A percentile compares a stretch with the other conserved stretches of the same genome.
Evolutionary conservation across 2,113 vertebrate genomes (phyloP).

Genomic region (Axis porcinus): DNA sequence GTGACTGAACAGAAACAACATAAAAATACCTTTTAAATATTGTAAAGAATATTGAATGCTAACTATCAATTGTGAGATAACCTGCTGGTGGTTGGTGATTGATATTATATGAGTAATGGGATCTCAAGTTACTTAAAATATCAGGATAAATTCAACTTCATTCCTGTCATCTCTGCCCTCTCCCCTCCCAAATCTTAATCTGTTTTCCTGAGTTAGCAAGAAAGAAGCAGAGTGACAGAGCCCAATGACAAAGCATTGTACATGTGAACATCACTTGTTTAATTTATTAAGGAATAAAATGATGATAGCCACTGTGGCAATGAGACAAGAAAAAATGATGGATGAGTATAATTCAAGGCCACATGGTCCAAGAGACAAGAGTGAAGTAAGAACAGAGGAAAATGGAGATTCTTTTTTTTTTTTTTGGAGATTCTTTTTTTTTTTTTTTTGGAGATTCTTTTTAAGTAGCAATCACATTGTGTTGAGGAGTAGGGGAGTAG

Average conservation of each 20-base stretch:
- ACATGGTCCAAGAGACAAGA: background rate
- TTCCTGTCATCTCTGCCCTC: background rate
- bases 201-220: background rate
- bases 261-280: background rate
- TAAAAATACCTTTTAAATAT: background rate
- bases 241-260: background rate
- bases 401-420: too few species aligned
- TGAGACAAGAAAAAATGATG: background rate
- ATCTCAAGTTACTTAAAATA: background rate
- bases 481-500: background rate
- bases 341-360: background rate
- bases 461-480: background rate
- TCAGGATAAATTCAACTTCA: background rate
- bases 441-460: too few species aligned
- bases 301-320: background rate
- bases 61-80: background rate
- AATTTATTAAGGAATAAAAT: background rate
- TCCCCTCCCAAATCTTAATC: background rate
- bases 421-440: too few species aligned
- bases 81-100: fast-evolving
- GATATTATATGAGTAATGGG: background rate
- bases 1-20: background rate
- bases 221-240: background rate
- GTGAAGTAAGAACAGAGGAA: background rate
- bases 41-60: background rate